A percentile compares a stretch with the other conserved stretches of the same genome.
Conservation (phyloP, 2,797 vertebrate genomes). For the Rhinatrema bivittatum region DNA sequence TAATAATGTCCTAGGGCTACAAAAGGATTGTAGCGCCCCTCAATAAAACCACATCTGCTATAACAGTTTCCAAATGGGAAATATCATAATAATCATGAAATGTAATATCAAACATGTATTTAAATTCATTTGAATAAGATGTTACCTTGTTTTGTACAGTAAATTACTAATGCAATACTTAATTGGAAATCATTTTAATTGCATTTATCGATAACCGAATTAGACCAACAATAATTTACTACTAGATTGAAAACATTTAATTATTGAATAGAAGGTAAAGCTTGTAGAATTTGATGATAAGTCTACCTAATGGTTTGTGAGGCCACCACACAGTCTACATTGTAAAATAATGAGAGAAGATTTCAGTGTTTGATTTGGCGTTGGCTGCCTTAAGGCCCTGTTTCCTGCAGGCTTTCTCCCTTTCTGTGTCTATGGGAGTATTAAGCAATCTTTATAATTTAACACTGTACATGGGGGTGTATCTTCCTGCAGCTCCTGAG, state of each 20-base stretch:
- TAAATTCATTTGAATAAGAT: slow-evolving; percentile 28
- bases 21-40: too few species aligned
- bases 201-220: slow-evolving; percentile 46
- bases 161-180: slow-evolving; percentile 47
- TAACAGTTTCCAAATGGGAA: too few species aligned
- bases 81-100: slow-evolving; percentile 30
- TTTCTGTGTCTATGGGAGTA: too few species aligned
- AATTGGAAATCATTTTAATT: slow-evolving; percentile 41
- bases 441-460: too few species aligned
- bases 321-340: slow-evolving; percentile 39
- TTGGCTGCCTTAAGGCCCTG: too few species aligned
- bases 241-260: slow-evolving; percentile 40
- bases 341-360: slow-evolving; percentile 30
- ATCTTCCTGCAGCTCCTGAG: too few species aligned
- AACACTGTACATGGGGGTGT: too few species aligned
- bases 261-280: slow-evolving; percentile 39
- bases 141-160: slow-evolving; percentile 26
- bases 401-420: too few species aligned
- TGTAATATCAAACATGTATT: slow-evolving; percentile 18
- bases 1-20: too few species aligned
- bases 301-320: slow-evolving; percentile 50
- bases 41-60: too few species aligned
- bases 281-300: slow-evolving; percentile 38
- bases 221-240: slow-evolving; percentile 35
- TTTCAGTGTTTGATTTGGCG: too few species aligned